Evolutionary conservation across 2,113 vertebrate genomes (phyloP), one percentile per base, ranked within the genome.

Genomic region (Istiophorus platypterus): DNA sequence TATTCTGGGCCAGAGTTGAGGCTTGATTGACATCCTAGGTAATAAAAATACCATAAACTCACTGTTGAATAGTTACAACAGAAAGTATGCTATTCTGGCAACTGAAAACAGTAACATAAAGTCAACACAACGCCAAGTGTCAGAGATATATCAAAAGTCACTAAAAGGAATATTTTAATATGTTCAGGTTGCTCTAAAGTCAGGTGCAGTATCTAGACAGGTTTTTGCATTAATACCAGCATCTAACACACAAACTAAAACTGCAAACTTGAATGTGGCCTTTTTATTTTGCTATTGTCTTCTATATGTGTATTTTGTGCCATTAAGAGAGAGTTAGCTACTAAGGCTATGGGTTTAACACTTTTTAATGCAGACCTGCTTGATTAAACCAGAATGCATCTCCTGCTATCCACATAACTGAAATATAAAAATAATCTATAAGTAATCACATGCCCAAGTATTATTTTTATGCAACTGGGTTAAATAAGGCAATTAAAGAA

Each of bases 1-100:
- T 41, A 71, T 42, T 82, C 67, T 42, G 27, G 41, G 57, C 65
- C 65, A 72, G 54, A 76, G 34, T 17, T 18, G 59, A 15, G 76
- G 61, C 49, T 56, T 41, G 37, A 42, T 66, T 72, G 68, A 59
- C 62, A 74, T 39, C 24, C 26, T 5, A 34, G 57, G 57, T 64
- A 31, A 84, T 84, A 85, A 73, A 74, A 74, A 82, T 27, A 72
- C 41, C 59, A 72, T 59, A 29, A 67, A 75, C 31, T 41, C 26
- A 47, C 54, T 27, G 24, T 11, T 67, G 56, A 64, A n/a, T n/a
- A n/a, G 57, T 59, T 75, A 64, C 63, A 69, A 51, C 29, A 59
- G n/a, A 41, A 54, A 70, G 45, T 52, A 51, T 27, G 64, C 42
- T 73, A 66, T 64, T 31, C 42, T 3, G 29, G 49, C 10, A 34